These are phyloP conservation scores for Percopsis transmontana DNA, from an alignment of 2,113 vertebrate species.

Conservation along the genomic window DNA sequence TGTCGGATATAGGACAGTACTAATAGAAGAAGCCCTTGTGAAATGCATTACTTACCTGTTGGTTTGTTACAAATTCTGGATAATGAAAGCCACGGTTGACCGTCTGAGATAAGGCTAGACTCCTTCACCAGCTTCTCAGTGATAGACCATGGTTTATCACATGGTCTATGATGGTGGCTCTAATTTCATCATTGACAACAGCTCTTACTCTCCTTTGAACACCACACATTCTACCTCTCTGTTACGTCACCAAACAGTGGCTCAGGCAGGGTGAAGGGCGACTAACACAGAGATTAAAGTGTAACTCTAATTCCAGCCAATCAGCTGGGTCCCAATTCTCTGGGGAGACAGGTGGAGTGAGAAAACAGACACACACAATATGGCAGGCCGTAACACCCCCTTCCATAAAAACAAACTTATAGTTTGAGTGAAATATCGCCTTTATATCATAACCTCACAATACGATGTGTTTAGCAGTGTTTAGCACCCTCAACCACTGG, in stretches of 20 bases:
- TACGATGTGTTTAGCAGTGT: too few relatives aligned
- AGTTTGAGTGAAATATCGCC: too few relatives aligned
- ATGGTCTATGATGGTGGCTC: conserved; percentile 31
- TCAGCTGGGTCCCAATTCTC: too few relatives aligned
- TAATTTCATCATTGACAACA: conserved; percentile 26
- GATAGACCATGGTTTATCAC: conserved; percentile 24
- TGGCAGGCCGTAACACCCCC: too few relatives aligned
- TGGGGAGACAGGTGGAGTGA: too few relatives aligned
- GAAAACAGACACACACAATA: too few relatives aligned
- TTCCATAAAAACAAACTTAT: too few relatives aligned
- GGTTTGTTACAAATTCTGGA: conserved; percentile 28
- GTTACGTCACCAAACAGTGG: not conserved
- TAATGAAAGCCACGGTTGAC: conserved; percentile 33
- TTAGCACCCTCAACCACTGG: too few relatives aligned
- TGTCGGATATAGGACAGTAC: not conserved
- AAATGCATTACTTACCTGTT: conserved; percentile 34
- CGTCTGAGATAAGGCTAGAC: conserved; percentile 23
- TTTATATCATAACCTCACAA: too few relatives aligned
- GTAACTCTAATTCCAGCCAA: too few relatives aligned
- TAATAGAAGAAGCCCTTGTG: conserved; percentile 10
- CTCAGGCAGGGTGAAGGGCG: too few relatives aligned
- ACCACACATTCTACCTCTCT: not conserved
- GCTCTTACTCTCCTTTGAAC: conserved; percentile 26
- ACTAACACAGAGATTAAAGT: too few relatives aligned
- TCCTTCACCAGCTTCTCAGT: conserved; percentile 27